Percentiles rank a stretch among this genome's conserved stretches.
Conservation (phyloP, 1,140 invertebrate species). For the Caerostris darwini region DNA sequence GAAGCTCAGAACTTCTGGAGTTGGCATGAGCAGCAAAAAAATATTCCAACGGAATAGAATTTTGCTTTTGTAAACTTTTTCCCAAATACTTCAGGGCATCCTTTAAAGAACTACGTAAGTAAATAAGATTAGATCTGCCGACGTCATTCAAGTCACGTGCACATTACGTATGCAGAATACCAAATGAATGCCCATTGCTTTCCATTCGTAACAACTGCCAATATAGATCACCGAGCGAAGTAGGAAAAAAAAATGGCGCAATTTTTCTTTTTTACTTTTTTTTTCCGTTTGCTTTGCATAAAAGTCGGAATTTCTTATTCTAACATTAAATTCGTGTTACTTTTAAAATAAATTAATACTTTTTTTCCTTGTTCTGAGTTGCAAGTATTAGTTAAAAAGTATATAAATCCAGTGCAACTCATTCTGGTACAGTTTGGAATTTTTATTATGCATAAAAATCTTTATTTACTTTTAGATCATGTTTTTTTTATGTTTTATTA, state of each 20-base stretch:
- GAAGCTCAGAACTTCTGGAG: neutral
- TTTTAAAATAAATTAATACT: no score
- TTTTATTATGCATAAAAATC: no score
- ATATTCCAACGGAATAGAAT: neutral
- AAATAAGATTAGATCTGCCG: slow-evolving; percentile 18
- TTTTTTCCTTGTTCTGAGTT: no score
- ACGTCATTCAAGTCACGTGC: neutral
- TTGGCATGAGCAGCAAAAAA: neutral
- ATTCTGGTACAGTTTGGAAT: no score
- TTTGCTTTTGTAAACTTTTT: slow-evolving; percentile 40
- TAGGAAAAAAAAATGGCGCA: neutral
- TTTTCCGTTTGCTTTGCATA: neutral
- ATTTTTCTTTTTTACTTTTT: neutral
- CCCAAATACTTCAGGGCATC: slow-evolving; percentile 25
- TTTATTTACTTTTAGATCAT: no score
- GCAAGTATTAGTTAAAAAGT: no score
- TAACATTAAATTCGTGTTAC: neutral
- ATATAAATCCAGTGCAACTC: no score
- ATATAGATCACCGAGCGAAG: neutral
- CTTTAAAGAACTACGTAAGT: slow-evolving; percentile 32
- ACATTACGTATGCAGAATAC: slow-evolving; percentile 20
- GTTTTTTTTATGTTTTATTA: no score
- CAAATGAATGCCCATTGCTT: neutral
- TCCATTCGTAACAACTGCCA: neutral
- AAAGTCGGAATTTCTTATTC: neutral